Conservation (phyloP, 2,888 invertebrate genomes). For the Platerodrilus igneus region DNA sequence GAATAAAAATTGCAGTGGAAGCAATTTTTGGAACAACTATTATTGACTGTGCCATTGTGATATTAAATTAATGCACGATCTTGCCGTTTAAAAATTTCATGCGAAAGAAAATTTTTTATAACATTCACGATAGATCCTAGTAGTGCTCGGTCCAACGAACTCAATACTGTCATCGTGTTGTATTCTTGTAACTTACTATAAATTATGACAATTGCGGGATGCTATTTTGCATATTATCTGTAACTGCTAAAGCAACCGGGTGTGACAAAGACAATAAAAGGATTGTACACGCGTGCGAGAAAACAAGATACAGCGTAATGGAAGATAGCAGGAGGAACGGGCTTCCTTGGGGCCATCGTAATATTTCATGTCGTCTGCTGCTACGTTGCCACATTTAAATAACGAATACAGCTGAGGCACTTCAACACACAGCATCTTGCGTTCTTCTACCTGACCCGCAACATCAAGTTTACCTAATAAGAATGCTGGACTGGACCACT, state of each 20-base stretch:
- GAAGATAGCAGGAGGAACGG: constrained; percentile 40
- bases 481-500: constrained; percentile 16
- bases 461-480: constrained; percentile 17
- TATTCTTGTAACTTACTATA: constrained; percentile 31
- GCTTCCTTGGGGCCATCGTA: constrained; percentile 45
- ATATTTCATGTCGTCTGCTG: constrained; percentile 45
- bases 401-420: constrained; percentile 30
- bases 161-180: constrained; percentile 32
- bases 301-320: constrained; percentile 26
- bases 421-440: constrained; percentile 12
- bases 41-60: no score
- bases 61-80: no score
- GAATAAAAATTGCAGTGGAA: no score
- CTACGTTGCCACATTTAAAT: constrained; percentile 40
- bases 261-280: constrained; percentile 20
- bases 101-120: no score
- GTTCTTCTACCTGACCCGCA: constrained; percentile 12
- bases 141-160: constrained; percentile 29
- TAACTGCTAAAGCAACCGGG: constrained; percentile 24
- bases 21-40: no score
- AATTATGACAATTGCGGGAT: constrained; percentile 31
- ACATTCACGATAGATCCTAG: no score
- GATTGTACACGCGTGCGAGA: constrained; percentile 13
- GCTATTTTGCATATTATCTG: constrained; percentile 33
- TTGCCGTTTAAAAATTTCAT: no score